phyloP scores from a whole-genome alignment of 2,888 invertebrate species.

The Calameuta filiformis region DNA sequence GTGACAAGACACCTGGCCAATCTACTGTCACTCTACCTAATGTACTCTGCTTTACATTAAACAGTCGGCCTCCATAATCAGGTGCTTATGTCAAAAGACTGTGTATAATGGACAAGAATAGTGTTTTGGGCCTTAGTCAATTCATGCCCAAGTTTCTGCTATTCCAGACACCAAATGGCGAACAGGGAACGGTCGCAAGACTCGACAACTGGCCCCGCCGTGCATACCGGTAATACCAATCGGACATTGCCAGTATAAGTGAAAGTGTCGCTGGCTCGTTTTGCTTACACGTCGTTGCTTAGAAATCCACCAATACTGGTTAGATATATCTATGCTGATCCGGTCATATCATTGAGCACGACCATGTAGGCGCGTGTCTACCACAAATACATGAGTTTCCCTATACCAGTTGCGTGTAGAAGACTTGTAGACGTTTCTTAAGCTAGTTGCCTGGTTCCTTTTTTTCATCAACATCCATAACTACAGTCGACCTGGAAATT shows the following conservation, averaged over 20 bases:
- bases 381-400: constrained; percentile 7
- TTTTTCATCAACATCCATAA: not conserved
- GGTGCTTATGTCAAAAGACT: not conserved
- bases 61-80: not conserved
- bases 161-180: not conserved
- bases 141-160: not conserved
- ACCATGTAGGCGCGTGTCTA: constrained; percentile 6
- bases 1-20: not conserved
- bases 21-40: not conserved
- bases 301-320: constrained; percentile 17
- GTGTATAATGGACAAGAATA: not conserved
- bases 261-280: constrained; percentile 40
- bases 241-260: constrained; percentile 23
- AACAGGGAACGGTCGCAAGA: not conserved
- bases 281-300: constrained; percentile 16
- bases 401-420: not conserved
- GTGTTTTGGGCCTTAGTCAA: not conserved
- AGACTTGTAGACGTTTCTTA: constrained; percentile 1
- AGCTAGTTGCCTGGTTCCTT: not conserved
- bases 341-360: not conserved
- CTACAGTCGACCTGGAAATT: not conserved
- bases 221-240: not conserved
- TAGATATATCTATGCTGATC: not conserved
- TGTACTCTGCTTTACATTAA: not conserved
- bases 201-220: constrained; percentile 11